Evolutionary conservation across 2,888 invertebrate genomes (phyloP).

Genomic region (Mellilla xanthometata): DNA sequence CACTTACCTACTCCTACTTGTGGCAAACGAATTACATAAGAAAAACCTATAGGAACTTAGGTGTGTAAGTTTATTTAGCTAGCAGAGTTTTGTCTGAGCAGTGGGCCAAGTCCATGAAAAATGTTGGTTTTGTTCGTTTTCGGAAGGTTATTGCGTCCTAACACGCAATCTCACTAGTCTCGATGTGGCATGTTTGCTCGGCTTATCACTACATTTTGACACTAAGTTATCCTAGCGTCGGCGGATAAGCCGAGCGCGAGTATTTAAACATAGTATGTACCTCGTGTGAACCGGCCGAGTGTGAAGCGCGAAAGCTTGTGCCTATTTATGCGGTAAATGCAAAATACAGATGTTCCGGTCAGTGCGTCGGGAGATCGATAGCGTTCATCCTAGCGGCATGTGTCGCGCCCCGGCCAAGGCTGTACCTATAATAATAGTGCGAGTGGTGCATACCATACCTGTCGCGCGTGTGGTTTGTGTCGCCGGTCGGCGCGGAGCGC

Average conservation of each 20-base stretch:
- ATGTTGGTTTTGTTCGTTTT: slow-evolving; percentile 29
- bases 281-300: slow-evolving; percentile 10
- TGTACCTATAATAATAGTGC: slow-evolving; percentile 23
- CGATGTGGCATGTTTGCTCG: slow-evolving; percentile 21
- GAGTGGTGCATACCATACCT: slow-evolving; percentile 50
- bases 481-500: slow-evolving; percentile 42
- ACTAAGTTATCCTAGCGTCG: slow-evolving; percentile 3
- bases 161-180: slow-evolving; percentile 27
- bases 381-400: slow-evolving; percentile 17
- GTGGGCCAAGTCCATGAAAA: slow-evolving; percentile 28
- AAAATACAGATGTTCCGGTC: slow-evolving; percentile 19
- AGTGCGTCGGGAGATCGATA: slow-evolving; percentile 23
- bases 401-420: slow-evolving; percentile 1
- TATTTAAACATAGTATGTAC: slow-evolving; percentile 5
- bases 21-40: neutral
- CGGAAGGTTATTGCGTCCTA: slow-evolving; percentile 24
- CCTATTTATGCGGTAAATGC: slow-evolving; percentile 15
- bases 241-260: slow-evolving; percentile 1
- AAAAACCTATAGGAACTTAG: slow-evolving; percentile 10
- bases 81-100: slow-evolving; percentile 22
- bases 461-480: slow-evolving; percentile 46
- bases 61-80: slow-evolving; percentile 21
- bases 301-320: slow-evolving; percentile 13
- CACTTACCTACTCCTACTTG: too few relatives aligned
- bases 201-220: slow-evolving; percentile 13